Evolutionary conservation across 2,888 invertebrate species (phyloP), one percentile per base, ranked within the genome.

Genomic region (Mythimna albipuncta): DNA sequence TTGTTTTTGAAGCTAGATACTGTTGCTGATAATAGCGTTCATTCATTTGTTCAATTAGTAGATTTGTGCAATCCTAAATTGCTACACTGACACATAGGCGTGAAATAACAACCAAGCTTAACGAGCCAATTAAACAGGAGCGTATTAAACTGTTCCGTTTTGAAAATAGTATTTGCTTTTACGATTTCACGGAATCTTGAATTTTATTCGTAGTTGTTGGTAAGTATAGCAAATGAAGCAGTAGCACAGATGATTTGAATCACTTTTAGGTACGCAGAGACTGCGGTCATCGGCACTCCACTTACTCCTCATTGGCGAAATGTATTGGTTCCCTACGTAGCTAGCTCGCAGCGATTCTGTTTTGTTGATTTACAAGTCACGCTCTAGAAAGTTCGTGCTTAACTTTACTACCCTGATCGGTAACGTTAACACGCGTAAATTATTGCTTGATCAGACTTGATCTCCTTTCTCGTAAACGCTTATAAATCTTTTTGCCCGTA

Each of bases 331-430:
- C 83, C 81, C 75, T 76, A 79, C 81, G 69, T 75, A 80, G 79
- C 75, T 79, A 85, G 80, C 73, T 82, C 75, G 79, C 79, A 83
- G 71, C 84, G 85, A 88, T 85, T 65, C 80, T 84, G 86, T 88
- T 89, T 85, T 69, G 71, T 85, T 88, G 91, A 93, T 93, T 92
- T 91, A 92, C 91, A 91, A 92, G 90, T 92, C 92, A 93, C 91
- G 92, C 88, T 91, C 85, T 89, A 89, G 89, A 90, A 90, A 91
- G 91, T 86, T 91, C 89, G 90, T 90, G 91, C 87, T 90, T 87
- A 87, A 83, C 87, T 89, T 87, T 88, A 83, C 83, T 88, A 87
- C 89, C 87, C 82, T 80, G 84, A 86, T 88, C 87, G 88, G 81
- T 88, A 85, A 82, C 77, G 82, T 87, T 86, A 85, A 82, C 81